Evolutionary conservation across 2,888 invertebrate species (phyloP).

Genomic region (Chrysotoxum bicinctum): DNA sequence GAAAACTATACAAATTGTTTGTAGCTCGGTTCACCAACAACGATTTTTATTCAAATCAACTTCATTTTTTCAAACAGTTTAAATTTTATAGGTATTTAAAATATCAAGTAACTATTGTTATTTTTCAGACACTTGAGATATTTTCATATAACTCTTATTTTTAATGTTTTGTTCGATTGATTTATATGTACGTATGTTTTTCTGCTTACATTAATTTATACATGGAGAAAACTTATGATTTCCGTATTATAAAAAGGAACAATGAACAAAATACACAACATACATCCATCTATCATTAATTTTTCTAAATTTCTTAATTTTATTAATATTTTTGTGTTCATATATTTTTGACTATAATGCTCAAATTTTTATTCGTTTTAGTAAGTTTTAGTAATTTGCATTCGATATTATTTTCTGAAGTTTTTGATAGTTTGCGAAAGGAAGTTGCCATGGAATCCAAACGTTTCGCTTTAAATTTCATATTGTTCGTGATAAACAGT

Average conservation of each 20-base stretch:
- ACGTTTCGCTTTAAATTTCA: background rate
- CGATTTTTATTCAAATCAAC: conserved; percentile 65
- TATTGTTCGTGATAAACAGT: too few relatives aligned
- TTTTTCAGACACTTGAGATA: background rate
- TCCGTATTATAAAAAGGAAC: background rate
- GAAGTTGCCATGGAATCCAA: background rate
- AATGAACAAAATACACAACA: background rate
- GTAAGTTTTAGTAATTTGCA: background rate
- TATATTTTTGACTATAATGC: conserved; percentile 64
- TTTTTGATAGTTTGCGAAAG: background rate
- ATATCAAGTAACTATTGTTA: conserved; percentile 12
- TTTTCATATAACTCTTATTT: background rate
- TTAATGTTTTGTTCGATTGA: background rate
- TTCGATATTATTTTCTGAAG: background rate
- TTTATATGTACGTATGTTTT: background rate
- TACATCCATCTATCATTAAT: too few relatives aligned
- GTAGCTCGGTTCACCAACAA: conserved; percentile 79
- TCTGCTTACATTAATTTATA: background rate
- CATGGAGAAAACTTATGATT: background rate
- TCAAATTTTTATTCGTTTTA: conserved; percentile 22
- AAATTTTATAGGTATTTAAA: conserved; percentile 36
- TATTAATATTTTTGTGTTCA: conserved; percentile 6
- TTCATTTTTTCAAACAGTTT: conserved; percentile 55
- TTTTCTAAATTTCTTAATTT: background rate
- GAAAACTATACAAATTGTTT: conserved; percentile 66